These are phyloP conservation scores for Chloroceryle inda DNA, from an alignment of 2,797 vertebrate genomes.

Conservation along the genomic window DNA sequence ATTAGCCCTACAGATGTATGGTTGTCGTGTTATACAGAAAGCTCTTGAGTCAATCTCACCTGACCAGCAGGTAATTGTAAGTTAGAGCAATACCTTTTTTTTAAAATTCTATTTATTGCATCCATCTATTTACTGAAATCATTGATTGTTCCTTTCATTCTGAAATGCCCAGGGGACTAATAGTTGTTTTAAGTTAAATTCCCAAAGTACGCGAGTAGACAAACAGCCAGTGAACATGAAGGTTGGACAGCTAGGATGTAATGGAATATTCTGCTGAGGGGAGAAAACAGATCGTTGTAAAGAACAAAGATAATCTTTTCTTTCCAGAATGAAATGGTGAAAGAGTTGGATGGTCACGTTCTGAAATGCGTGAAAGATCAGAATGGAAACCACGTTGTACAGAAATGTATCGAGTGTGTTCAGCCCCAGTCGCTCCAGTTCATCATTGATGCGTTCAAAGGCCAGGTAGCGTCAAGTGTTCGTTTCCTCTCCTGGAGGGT, in stretches of 20 bases:
- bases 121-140: not conserved
- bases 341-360: conserved; percentile 89
- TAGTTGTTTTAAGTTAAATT: not conserved
- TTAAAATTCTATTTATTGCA: not conserved
- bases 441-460: conserved; percentile 91
- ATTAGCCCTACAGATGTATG: conserved; percentile 96
- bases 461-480: conserved; percentile 81
- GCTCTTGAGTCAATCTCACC: conserved; percentile 96
- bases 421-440: conserved; percentile 90
- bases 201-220: not conserved
- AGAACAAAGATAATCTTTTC: not conserved
- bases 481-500: not conserved
- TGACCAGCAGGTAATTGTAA: conserved; percentile 99
- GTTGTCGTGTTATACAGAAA: conserved; percentile 97
- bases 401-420: conserved; percentile 91
- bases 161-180: not conserved
- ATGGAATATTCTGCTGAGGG: not conserved
- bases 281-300: not conserved
- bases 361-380: conserved; percentile 92
- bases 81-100: conserved; percentile 77
- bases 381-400: conserved; percentile 91
- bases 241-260: not conserved
- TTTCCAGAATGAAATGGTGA: conserved; percentile 89
- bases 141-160: not conserved
- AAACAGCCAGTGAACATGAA: not conserved